Evolutionary conservation across 1,140 invertebrate species (phyloP), one percentile per base, ranked within the genome.

Genomic region (Semibalanus balanoides): DNA sequence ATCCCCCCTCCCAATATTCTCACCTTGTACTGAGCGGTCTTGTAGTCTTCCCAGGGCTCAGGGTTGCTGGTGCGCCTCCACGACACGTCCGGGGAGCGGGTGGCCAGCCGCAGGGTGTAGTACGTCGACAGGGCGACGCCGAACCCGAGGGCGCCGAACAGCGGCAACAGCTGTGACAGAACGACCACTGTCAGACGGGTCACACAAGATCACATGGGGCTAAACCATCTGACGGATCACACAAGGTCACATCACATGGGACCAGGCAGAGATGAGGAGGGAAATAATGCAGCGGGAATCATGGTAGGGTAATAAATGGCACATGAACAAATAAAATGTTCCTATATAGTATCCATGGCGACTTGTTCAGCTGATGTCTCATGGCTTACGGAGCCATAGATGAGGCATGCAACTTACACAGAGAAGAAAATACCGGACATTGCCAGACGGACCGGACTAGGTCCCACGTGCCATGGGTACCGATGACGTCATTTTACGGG

Each of bases 1-100:
- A n/a, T n/a, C n/a, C n/a, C n/a, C n/a, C n/a, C n/a, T n/a, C n/a
- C n/a, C n/a, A n/a, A n/a, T 22, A 64, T 19, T 64, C 14, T 25
- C 22, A 93, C 92, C 88, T 94, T 94, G 81, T 94, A 93, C 80
- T 92, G 89, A 82, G 93, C 94, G 75, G 88, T 84, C 74, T 86
- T 85, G 82, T 91, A 95, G 76, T 89, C 88, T 79, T 94, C 85
- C 89, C 91, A 93, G 9, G 93, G 92, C 81, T 93, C 91, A 3
- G 89, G 88, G 80, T 92, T 92, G 30, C 81, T 83, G 73, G 86
- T 88, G 72, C 86, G 87, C 79, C 87, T 87, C 92, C 92, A 94
- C 74, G 90, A 85, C 25, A 94, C 92, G 81, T 94, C 93, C 69
- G 93, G 93, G 80, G 87, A 91, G 74, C 86, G 86, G 0, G 85